phyloP scores from a whole-genome alignment of 2,888 invertebrate genomes.

The Cyrtodaria siliqua region DNA sequence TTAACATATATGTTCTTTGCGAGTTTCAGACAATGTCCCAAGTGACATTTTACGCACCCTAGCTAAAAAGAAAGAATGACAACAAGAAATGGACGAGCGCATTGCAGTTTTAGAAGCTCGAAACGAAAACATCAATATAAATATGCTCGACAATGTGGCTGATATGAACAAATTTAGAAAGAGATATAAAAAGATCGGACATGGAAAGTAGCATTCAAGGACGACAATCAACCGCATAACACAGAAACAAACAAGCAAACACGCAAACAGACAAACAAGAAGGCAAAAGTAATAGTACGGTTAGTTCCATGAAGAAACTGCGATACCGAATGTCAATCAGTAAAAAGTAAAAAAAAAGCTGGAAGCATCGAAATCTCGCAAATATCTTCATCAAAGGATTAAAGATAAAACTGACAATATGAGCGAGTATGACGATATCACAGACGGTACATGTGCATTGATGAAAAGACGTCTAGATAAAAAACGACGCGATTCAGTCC shows the following conservation, averaged over 20 bases:
- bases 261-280: too few species aligned
- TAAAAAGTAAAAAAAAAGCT: too few species aligned
- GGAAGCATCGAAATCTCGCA: constrained; percentile 55
- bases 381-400: constrained; percentile 66
- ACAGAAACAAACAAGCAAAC: too few species aligned
- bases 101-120: constrained; percentile 20
- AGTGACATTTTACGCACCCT: constrained; percentile 71
- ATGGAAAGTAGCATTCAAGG: too few species aligned
- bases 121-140: constrained; percentile 27
- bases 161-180: constrained; percentile 68
- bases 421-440: constrained; percentile 61
- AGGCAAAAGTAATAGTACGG: too few species aligned
- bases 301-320: constrained; percentile 66
- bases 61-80: constrained; percentile 62
- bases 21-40: constrained; percentile 73
- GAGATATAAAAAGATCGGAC: too few species aligned
- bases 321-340: constrained; percentile 67
- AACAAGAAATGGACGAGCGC: constrained; percentile 37
- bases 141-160: constrained; percentile 53
- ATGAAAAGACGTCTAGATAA: constrained; percentile 70
- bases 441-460: constrained; percentile 69
- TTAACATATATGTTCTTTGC: constrained; percentile 70
- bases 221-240: too few species aligned
- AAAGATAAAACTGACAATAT: constrained; percentile 57
- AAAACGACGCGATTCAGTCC: constrained; percentile 59